Evolutionary conservation across 2,797 vertebrate species (phyloP).

Genomic region (Tragelaphus oryx): DNA sequence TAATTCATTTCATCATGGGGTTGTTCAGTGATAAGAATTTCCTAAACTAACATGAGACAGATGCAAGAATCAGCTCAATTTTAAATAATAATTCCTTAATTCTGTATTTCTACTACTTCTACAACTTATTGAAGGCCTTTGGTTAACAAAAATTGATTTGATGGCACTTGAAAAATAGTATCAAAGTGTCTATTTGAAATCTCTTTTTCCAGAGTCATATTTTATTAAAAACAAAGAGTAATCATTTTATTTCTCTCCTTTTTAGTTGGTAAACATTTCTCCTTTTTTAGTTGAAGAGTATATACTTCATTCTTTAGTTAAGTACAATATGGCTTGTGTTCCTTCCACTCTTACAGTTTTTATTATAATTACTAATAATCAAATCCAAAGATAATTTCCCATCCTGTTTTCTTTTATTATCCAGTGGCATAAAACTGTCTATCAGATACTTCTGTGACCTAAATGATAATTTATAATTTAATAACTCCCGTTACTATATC

Average conservation of each 20-base stretch:
- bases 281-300: neutral
- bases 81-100: slow-evolving; percentile 17
- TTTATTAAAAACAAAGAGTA: neutral
- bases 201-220: neutral
- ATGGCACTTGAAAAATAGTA: neutral
- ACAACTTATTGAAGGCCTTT: neutral
- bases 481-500: neutral
- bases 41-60: neutral
- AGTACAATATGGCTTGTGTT: neutral
- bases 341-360: neutral
- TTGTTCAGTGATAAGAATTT: neutral
- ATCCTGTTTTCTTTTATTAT: neutral
- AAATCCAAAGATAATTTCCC: neutral
- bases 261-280: neutral
- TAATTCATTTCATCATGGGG: neutral
- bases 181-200: neutral
- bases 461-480: neutral
- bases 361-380: neutral
- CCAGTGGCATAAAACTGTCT: neutral
- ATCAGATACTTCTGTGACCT: neutral
- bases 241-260: neutral
- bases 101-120: neutral
- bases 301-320: neutral
- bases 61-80: neutral
- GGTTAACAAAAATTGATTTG: slow-evolving; percentile 8